These are phyloP conservation scores for Thalassarche chlororhynchos DNA, from an alignment of 2,113 vertebrate species.

Conservation along the genomic window DNA sequence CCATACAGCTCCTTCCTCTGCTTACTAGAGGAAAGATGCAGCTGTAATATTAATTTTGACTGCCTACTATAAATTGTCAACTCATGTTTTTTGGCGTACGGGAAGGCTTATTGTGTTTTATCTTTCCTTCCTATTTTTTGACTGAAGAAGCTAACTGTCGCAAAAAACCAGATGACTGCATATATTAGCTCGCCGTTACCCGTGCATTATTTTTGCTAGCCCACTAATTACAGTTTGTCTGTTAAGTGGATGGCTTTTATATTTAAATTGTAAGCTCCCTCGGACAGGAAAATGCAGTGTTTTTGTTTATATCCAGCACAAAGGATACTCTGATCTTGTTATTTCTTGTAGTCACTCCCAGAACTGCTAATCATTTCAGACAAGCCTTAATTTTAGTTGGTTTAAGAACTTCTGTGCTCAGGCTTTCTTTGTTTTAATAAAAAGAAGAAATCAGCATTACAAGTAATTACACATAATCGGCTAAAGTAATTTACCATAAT, in stretches of 20 bases:
- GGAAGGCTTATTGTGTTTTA: neutral
- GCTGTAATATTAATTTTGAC: neutral
- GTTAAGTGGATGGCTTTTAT: neutral
- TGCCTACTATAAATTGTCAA: neutral
- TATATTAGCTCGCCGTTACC: neutral
- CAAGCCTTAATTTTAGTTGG: neutral
- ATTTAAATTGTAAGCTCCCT: neutral
- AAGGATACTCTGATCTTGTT: neutral
- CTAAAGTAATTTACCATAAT: neutral
- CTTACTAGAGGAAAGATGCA: neutral
- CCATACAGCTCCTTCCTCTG: neutral
- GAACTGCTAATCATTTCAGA: neutral
- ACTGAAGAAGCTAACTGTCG: neutral
- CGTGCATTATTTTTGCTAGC: neutral
- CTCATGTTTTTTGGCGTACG: accelerated
- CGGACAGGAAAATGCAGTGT: neutral
- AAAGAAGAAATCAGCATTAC: neutral
- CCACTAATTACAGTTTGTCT: conserved; percentile 2
- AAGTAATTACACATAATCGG: neutral
- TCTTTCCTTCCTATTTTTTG: neutral
- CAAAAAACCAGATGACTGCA: neutral
- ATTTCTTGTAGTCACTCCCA: neutral
- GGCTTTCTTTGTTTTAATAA: neutral
- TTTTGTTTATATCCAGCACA: neutral
- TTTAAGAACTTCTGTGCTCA: neutral